Conservation (phyloP, 2,113 vertebrate genomes). For the Cavia porcellus region DNA sequence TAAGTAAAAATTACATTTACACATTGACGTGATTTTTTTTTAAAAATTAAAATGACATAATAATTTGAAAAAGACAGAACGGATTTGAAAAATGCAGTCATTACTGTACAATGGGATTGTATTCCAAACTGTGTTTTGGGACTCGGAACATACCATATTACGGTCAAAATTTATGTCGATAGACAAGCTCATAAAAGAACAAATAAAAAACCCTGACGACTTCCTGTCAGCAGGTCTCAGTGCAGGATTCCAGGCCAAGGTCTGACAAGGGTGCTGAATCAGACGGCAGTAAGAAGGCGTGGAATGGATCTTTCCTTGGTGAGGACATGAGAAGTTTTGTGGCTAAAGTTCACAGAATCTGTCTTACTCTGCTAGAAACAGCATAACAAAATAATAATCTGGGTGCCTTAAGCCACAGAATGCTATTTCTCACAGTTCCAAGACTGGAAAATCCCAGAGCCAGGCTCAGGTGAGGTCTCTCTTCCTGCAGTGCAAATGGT, state of each 20-base stretch:
- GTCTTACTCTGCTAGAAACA: not conserved
- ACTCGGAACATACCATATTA: not conserved
- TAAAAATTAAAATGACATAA: not conserved
- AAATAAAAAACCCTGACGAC: not conserved
- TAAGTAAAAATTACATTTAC: not conserved
- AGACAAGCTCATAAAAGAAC: not conserved
- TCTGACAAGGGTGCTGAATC: not conserved
- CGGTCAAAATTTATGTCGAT: not conserved
- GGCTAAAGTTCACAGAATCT: not conserved
- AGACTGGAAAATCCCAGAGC: not conserved
- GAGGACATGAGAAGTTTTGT: not conserved
- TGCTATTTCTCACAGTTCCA: not conserved
- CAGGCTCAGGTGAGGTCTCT: not conserved
- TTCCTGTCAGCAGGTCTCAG: not conserved
- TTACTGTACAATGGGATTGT: not conserved
- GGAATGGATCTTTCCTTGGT: not conserved
- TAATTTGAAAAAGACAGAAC: not conserved
- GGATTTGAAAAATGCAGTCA: not conserved
- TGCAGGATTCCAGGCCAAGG: not conserved
- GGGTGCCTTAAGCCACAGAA: not conserved
- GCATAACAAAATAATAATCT: not conserved
- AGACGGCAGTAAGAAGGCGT: not conserved
- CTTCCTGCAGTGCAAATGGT: not conserved
- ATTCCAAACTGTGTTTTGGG: not conserved
- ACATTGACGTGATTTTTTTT: not conserved